Evolutionary conservation across 2,797 vertebrate genomes (phyloP), one percentile per base, ranked within the genome.

Genomic region (Linurgus olivaceus): DNA sequence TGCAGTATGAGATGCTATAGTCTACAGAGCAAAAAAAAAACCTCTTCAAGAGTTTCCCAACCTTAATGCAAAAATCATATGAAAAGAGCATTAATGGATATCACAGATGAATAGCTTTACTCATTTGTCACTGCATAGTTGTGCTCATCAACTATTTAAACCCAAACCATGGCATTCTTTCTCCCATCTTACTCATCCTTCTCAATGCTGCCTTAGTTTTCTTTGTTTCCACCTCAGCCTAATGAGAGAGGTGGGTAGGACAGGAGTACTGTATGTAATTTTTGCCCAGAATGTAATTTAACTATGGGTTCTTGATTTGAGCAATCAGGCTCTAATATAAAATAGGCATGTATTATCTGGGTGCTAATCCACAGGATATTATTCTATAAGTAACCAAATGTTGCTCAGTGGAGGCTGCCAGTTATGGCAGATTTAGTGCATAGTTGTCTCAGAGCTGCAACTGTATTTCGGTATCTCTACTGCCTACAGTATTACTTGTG

Each of bases 341-440:
- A 91, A 58, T 29, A 65, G 15, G n/a, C 79, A 54, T 68, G 10
- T 38, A 52, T 35, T 72, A 58, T 75, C 20, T 52, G 66, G 65
- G 38, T 37, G 35, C 17, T 77, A 65, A 62, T 75, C 63, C 67
- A 50, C 21, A 54, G 50, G 28, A 58, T 58, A 20, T 45, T 85
- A n/a, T 58, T 84, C 40, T 42, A 3, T 4, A 59, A 78, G 11
- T 57, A 77, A 15, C 50, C 37, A 93, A 71, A 8, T 40, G 23
- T 44, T 72, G n/a, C 38, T 87, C 68, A 24, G 19, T 29, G 21
- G 84, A 92, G 54, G 65, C 68, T 94, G 72, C 50, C 54, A 52
- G 17, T 55, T 94, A 35, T 1, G 19, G 45, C 65, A 71, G 14
- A 58, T 80, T 71, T 51, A 54, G 31, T 25, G 29, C 50, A 7